A percentile compares a stretch with the other conserved stretches of the same genome.
Evolutionary conservation across 2,113 vertebrate genomes (phyloP).

Genomic region (Sinocyclocheilus maitianheensis): DNA sequence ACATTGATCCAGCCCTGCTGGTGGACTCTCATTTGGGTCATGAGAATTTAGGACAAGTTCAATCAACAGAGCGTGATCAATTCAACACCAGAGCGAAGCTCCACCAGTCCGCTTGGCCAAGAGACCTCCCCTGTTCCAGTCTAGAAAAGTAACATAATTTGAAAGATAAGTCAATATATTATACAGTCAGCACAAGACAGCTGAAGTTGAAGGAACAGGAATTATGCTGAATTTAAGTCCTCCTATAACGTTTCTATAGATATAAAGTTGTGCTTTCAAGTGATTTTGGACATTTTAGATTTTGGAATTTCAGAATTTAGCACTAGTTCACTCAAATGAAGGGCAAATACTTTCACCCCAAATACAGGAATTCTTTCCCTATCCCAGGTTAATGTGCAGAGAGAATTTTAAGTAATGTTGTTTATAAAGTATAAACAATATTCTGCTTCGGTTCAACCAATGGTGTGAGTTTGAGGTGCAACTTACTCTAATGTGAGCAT

Average conservation of each 20-base stretch:
- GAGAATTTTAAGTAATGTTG: neutral
- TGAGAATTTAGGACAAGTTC: slow-evolving; percentile 55
- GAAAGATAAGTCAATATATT: slow-evolving; percentile 1
- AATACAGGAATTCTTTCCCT: neutral
- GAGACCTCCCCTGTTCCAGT: neutral
- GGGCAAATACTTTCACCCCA: neutral
- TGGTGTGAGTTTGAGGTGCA: neutral
- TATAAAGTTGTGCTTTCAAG: neutral
- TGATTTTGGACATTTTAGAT: neutral
- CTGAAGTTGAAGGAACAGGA: neutral
- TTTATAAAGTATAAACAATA: neutral
- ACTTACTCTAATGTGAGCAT: neutral
- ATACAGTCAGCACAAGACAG: slow-evolving; percentile 9
- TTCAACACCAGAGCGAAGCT: slow-evolving; percentile 29
- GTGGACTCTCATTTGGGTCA: slow-evolving; percentile 61
- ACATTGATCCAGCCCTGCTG: slow-evolving; percentile 49
- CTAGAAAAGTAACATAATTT: slow-evolving; percentile 22
- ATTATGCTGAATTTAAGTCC: neutral
- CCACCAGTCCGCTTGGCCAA: slow-evolving; percentile 24
- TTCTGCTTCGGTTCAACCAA: neutral
- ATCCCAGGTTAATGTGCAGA: neutral
- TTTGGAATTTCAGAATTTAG: neutral
- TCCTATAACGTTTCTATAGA: neutral
- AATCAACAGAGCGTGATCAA: slow-evolving; percentile 42
- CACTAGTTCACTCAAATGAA: neutral